phyloP scores from a whole-genome alignment of 2,888 invertebrate species.

The Smittia aterrima region DNA sequence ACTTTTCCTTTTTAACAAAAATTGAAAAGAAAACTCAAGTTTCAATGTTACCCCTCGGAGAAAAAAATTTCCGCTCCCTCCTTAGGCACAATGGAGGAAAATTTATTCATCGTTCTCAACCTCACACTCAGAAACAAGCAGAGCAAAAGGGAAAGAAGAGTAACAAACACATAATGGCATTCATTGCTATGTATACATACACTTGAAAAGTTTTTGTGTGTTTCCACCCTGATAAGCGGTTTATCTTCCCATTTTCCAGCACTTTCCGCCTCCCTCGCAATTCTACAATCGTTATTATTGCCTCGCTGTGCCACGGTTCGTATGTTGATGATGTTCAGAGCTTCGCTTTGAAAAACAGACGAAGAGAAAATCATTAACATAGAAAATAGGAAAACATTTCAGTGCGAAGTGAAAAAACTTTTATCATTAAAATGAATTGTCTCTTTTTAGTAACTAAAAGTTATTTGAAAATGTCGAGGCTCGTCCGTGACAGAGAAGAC shows the following conservation, averaged over 20 bases:
- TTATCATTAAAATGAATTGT: conserved; percentile 1
- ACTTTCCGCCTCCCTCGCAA: conserved; percentile 7
- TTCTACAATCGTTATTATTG: conserved; percentile 16
- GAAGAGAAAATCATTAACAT: background rate
- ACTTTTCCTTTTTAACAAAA: conserved; percentile 8
- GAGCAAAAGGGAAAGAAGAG: background rate
- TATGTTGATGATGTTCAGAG: background rate
- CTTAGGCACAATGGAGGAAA: conserved; percentile 10
- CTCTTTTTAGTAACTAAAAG: background rate
- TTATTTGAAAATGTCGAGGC: background rate
- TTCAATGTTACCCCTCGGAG: conserved; percentile 5
- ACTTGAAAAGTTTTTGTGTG: conserved; percentile 39
- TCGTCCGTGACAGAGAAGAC: no score
- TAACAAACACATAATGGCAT: conserved; percentile 40
- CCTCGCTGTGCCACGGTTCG: background rate
- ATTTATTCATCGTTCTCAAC: conserved; percentile 4
- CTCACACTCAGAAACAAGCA: background rate
- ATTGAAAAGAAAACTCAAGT: conserved; percentile 19
- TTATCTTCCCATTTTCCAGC: conserved; percentile 47
- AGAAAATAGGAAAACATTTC: background rate
- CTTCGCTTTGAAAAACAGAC: background rate
- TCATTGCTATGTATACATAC: conserved; percentile 36
- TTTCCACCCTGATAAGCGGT: conserved; percentile 47
- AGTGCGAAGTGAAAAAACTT: background rate
- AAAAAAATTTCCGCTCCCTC: background rate